Evolutionary conservation across 1,140 invertebrate species (phyloP).

Genomic region (Conopomorpha cramerella): DNA sequence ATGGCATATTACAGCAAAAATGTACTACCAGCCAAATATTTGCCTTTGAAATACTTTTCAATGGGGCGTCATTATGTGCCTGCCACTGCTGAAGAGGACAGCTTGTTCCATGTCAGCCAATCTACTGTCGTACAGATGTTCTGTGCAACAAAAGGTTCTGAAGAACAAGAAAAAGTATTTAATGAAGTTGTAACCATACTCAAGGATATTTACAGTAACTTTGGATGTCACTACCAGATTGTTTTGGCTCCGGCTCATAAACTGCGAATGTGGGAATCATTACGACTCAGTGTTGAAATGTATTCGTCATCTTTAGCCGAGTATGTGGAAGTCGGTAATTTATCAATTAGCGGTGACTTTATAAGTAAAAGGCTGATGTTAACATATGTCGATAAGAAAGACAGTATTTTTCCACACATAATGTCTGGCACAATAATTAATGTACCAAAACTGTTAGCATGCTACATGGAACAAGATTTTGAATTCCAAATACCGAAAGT

Average conservation of each 20-base stretch:
- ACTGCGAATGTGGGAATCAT: slow-evolving; percentile 64
- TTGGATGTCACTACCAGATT: slow-evolving; percentile 68
- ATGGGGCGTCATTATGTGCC: slow-evolving; percentile 68
- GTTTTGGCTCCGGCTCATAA: slow-evolving; percentile 58
- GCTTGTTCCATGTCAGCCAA: slow-evolving; percentile 67
- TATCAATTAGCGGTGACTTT: slow-evolving; percentile 67
- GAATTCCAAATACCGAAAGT: slow-evolving; percentile 25
- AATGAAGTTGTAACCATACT: slow-evolving; percentile 46
- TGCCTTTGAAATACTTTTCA: slow-evolving; percentile 67
- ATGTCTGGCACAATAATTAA: slow-evolving; percentile 68
- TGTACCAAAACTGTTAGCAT: slow-evolving; percentile 67
- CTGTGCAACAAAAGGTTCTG: slow-evolving; percentile 41
- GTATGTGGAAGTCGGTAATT: slow-evolving; percentile 69
- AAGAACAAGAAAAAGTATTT: slow-evolving; percentile 49
- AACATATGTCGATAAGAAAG: slow-evolving; percentile 56
- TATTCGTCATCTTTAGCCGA: slow-evolving; percentile 62
- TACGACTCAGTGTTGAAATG: slow-evolving; percentile 68
- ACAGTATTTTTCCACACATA: slow-evolving; percentile 60
- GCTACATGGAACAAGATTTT: slow-evolving; percentile 65
- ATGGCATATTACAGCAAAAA: slow-evolving; percentile 68
- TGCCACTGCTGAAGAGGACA: slow-evolving; percentile 25
- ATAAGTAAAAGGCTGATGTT: slow-evolving; percentile 71
- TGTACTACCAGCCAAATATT: slow-evolving; percentile 49
- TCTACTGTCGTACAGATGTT: slow-evolving; percentile 65
- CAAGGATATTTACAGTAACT: slow-evolving; percentile 57